Evolutionary conservation across 2,888 invertebrate genomes (phyloP).

Genomic region (Rotaria macrura): DNA sequence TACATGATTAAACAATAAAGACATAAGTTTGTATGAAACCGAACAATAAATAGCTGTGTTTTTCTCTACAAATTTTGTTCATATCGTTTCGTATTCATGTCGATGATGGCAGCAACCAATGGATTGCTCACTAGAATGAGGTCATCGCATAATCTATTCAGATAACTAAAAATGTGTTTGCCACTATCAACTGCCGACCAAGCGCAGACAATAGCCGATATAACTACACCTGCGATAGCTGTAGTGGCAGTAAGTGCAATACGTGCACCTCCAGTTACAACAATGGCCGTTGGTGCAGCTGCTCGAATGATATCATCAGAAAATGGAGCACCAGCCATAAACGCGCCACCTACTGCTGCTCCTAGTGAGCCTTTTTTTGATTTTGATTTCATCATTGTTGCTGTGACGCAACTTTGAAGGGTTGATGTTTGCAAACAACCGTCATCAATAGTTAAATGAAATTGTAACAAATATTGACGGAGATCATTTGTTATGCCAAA

Average conservation of each 20-base stretch:
- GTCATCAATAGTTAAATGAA: background rate
- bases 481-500: background rate
- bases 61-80: background rate
- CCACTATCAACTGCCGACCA: background rate
- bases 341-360: background rate
- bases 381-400: background rate
- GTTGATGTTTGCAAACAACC: conserved; percentile 6
- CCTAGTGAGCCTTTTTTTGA: background rate
- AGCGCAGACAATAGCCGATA: background rate
- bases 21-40: background rate
- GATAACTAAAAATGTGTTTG: background rate
- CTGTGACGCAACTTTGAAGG: background rate
- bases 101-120: background rate
- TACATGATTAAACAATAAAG: background rate
- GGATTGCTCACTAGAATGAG: background rate
- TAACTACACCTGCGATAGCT: background rate
- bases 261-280: background rate
- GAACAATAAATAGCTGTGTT: background rate
- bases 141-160: background rate
- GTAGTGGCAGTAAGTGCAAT: background rate
- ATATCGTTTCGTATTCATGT: background rate
- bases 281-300: background rate
- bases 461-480: background rate
- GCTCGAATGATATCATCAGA: background rate
- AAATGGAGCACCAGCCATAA: background rate